phyloP scores from a whole-genome alignment of 2,797 vertebrate species.

The Urophycis tenuis region DNA sequence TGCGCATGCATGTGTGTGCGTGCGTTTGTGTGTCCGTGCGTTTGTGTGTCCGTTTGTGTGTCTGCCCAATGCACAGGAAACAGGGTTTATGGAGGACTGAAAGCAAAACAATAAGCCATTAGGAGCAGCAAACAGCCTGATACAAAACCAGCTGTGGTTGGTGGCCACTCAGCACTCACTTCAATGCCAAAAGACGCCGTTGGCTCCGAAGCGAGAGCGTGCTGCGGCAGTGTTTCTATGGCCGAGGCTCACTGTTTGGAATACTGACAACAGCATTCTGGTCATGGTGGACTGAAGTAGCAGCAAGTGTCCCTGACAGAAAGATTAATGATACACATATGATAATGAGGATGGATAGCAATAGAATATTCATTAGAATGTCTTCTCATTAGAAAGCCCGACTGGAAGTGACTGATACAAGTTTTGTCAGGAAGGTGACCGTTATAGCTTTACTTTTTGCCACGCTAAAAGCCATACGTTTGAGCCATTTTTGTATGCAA shows the following conservation, averaged over 20 bases:
- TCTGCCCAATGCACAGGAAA: slow-evolving; percentile 17
- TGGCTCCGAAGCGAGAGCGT: not conserved
- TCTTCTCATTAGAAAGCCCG: not conserved
- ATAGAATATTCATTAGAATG: not conserved
- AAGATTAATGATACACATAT: not conserved
- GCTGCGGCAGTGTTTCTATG: not conserved
- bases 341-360: not conserved
- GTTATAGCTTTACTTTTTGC: not conserved
- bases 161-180: slow-evolving; percentile 6
- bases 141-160: not conserved
- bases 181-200: not conserved
- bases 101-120: slow-evolving; percentile 59
- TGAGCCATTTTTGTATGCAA: too few relatives aligned
- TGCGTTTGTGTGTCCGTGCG: slow-evolving; percentile 10
- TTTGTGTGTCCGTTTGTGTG: slow-evolving; percentile 13
- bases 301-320: not conserved
- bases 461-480: not conserved
- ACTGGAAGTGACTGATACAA: not conserved
- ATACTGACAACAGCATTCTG: not conserved
- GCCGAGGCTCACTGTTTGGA: not conserved
- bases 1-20: not conserved
- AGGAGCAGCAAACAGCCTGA: slow-evolving; percentile 28
- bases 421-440: not conserved
- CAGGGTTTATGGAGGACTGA: slow-evolving; percentile 46
- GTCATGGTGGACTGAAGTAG: not conserved